A percentile compares a stretch with the other conserved stretches of the same genome.
Conservation (phyloP, 2,797 vertebrate genomes). For the Cetoscarus ocellatus region DNA sequence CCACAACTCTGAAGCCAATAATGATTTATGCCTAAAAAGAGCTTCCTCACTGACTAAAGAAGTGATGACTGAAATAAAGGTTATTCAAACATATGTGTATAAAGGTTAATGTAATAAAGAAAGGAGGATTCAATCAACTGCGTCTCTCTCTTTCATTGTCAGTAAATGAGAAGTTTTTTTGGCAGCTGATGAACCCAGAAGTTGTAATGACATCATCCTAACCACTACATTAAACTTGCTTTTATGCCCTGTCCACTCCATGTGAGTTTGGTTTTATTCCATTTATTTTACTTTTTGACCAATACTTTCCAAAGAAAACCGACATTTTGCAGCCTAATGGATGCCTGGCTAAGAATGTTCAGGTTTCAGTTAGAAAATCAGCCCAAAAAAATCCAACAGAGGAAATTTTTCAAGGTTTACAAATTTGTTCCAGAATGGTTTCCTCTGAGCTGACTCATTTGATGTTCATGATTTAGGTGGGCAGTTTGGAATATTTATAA, state of each 20-base stretch:
- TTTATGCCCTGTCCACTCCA: background rate
- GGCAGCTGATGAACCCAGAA: background rate
- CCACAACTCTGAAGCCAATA: too few relatives aligned
- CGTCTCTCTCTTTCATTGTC: background rate
- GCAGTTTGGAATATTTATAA: background rate
- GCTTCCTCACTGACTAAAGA: too few relatives aligned
- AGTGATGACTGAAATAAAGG: too few relatives aligned
- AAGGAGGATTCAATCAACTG: too few relatives aligned
- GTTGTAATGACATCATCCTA: background rate
- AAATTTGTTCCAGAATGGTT: background rate
- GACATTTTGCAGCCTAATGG: background rate
- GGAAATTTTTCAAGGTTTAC: background rate
- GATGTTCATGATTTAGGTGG: background rate
- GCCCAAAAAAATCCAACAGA: background rate
- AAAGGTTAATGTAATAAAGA: too few relatives aligned
- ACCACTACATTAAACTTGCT: background rate
- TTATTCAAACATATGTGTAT: too few relatives aligned
- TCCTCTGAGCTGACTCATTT: background rate
- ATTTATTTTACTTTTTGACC: constrained; percentile 4
- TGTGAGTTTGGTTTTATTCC: background rate
- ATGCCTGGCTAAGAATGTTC: background rate
- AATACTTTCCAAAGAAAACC: constrained; percentile 1
- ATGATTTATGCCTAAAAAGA: too few relatives aligned
- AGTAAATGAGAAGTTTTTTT: background rate
- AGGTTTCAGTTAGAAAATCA: background rate